Evolutionary conservation across 2,113 vertebrate species (phyloP).

Genomic region (Sander vitreus): DNA sequence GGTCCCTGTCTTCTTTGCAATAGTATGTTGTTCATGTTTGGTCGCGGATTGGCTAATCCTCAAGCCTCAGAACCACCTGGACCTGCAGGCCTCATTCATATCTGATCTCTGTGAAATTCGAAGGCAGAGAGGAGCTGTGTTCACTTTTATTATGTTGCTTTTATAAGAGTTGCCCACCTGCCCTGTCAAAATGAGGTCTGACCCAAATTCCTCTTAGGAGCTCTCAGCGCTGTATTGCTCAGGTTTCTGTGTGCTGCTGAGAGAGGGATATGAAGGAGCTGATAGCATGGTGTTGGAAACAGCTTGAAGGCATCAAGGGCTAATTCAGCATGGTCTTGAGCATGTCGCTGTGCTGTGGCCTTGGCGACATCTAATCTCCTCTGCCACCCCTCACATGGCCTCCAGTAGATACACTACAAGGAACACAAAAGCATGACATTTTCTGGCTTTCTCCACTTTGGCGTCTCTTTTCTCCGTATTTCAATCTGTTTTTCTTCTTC

Average conservation of each 20-base stretch:
- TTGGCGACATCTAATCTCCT: conserved; percentile 47
- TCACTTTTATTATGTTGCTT: conserved; percentile 40
- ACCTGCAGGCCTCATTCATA: conserved; percentile 35
- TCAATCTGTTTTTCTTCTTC: conserved; percentile 1
- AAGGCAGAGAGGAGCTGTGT: conserved; percentile 23
- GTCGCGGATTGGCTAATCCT: conserved; percentile 16
- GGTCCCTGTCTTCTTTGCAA: conserved; percentile 1
- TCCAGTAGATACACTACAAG: conserved; percentile 16
- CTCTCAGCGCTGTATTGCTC: conserved; percentile 47
- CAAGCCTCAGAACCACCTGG: conserved; percentile 19
- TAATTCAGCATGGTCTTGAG: conserved; percentile 59
- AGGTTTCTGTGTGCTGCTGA: conserved; percentile 50
- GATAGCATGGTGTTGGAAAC: conserved; percentile 62
- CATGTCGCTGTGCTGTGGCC: conserved; percentile 38
- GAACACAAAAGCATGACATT: conserved; percentile 29
- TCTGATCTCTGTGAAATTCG: conserved; percentile 55
- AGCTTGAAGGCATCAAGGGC: conserved; percentile 69
- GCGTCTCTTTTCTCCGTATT: conserved; percentile 13
- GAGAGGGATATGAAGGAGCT: conserved; percentile 49
- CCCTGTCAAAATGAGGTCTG: conserved; percentile 43
- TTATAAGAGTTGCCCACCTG: conserved; percentile 55
- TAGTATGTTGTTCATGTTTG: background rate
- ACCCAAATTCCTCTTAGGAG: conserved; percentile 59
- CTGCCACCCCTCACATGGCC: conserved; percentile 29
- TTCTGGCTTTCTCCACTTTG: conserved; percentile 10